Evolutionary conservation across 2,888 invertebrate genomes (phyloP).

Genomic region (Sepiola atlantica): DNA sequence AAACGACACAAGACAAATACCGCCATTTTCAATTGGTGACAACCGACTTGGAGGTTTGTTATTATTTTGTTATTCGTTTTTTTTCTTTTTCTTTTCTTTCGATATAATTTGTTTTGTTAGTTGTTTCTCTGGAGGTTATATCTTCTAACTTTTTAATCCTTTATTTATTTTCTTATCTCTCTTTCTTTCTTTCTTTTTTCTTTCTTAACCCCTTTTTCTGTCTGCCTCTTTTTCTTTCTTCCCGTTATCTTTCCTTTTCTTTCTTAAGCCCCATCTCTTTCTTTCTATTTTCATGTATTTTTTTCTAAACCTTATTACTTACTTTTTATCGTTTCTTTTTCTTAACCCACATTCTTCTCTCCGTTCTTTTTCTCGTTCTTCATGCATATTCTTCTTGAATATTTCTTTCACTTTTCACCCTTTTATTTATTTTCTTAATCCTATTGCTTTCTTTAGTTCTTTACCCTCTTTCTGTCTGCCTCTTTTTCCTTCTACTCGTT

Average conservation of each 20-base stretch:
- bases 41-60: neutral
- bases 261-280: neutral
- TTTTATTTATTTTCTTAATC: neutral
- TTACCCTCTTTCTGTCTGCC: neutral
- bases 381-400: no score
- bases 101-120: neutral
- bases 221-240: no score
- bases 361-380: no score
- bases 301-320: no score
- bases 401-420: neutral
- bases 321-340: neutral
- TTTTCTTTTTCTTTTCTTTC: neutral
- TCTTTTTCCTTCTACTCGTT: no score
- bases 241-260: neutral
- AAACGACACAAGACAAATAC: neutral
- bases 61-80: neutral
- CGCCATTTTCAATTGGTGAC: neutral
- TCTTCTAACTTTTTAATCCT: neutral
- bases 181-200: no score
- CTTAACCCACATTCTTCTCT: neutral
- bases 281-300: neutral
- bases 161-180: no score
- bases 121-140: neutral
- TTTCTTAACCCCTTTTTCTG: neutral
- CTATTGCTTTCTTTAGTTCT: neutral